phyloP scores from a whole-genome alignment of 2,888 invertebrate genomes.

The Oegoconia quadripuncta region DNA sequence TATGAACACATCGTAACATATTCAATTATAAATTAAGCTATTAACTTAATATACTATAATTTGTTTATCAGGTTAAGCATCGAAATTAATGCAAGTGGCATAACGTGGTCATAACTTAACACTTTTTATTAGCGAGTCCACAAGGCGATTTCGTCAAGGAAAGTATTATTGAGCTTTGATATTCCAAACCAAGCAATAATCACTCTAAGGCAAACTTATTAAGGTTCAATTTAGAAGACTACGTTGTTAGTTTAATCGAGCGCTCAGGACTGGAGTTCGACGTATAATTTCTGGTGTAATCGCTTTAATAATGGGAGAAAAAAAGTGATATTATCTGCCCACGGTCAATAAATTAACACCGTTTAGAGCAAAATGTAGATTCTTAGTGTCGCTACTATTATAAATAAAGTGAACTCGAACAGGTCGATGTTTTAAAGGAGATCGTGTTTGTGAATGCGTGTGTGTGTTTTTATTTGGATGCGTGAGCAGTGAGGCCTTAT shows the following conservation, averaged over 20 bases:
- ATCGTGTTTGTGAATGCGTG: conserved; percentile 52
- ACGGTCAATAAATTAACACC: conserved; percentile 79
- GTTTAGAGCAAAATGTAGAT: conserved; percentile 79
- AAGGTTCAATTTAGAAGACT: conserved; percentile 33
- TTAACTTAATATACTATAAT: conserved; percentile 77
- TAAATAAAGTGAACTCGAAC: conserved; percentile 66
- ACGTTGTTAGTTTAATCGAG: conserved; percentile 33
- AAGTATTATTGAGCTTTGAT: conserved; percentile 50
- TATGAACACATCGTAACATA: conserved; percentile 66
- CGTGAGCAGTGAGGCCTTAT: conserved; percentile 77
- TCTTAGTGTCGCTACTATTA: conserved; percentile 77
- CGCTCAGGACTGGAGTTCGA: conserved; percentile 62
- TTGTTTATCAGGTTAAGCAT: conserved; percentile 79
- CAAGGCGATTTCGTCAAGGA: conserved; percentile 72
- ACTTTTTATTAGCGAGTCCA: conserved; percentile 76
- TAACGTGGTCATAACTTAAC: conserved; percentile 77
- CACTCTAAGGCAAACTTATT: conserved; percentile 27
- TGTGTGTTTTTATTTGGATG: conserved; percentile 76
- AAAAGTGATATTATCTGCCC: conserved; percentile 79
- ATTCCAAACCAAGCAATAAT: conserved; percentile 29
- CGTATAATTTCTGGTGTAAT: conserved; percentile 79
- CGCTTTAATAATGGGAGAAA: conserved; percentile 77
- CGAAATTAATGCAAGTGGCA: conserved; percentile 78
- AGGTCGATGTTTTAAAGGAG: conserved; percentile 53
- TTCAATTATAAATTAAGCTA: conserved; percentile 79